Evolutionary conservation across 2,113 vertebrate genomes (phyloP).

Genomic region (Nothocercus nigrocapillus): DNA sequence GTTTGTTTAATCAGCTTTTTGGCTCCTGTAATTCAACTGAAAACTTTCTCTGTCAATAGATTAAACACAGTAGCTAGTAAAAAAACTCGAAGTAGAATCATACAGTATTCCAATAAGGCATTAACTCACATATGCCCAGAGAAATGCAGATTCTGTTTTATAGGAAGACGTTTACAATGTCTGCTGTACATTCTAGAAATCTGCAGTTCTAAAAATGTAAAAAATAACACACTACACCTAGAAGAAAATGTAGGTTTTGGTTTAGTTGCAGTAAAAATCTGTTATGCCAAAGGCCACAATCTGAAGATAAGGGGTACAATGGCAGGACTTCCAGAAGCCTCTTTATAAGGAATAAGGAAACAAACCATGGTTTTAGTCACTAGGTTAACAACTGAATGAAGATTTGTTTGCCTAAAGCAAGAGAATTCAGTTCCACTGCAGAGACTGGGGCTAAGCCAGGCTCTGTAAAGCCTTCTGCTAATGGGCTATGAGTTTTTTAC

Average conservation of each 20-base stretch:
- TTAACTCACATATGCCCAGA: neutral
- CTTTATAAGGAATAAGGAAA: neutral
- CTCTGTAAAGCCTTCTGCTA: neutral
- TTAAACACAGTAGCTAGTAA: neutral
- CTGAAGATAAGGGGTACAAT: neutral
- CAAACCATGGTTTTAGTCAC: neutral
- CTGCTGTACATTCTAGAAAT: neutral
- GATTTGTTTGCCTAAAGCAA: neutral
- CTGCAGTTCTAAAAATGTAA: neutral
- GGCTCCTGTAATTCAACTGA: neutral
- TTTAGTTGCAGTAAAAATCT: neutral
- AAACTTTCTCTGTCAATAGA: neutral
- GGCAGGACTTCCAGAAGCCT: neutral
- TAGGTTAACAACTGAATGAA: neutral
- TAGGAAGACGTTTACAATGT: neutral
- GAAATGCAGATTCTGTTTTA: neutral
- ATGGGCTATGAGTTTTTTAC: neutral
- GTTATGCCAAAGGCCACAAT: neutral
- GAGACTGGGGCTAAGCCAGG: neutral
- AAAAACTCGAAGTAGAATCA: neutral
- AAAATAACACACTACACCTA: neutral
- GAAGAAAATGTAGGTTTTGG: neutral
- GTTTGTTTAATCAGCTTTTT: neutral
- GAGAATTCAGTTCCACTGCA: neutral
- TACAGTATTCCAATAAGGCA: neutral